Evolutionary conservation across 2,113 vertebrate genomes (phyloP).

Genomic region (Cisticola juncidis): DNA sequence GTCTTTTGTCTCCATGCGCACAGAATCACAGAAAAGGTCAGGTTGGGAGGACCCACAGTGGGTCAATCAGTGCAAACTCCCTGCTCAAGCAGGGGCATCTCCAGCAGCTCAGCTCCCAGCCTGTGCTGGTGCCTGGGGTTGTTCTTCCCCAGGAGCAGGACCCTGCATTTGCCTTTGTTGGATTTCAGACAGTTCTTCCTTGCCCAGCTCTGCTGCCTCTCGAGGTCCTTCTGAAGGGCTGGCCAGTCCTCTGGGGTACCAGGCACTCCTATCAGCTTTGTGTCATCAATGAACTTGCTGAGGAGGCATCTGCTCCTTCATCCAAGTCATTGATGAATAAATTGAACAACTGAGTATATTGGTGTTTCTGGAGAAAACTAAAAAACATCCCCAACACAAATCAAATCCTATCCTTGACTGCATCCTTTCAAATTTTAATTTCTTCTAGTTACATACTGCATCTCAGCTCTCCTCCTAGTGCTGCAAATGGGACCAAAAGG

Average conservation of each 20-base stretch:
- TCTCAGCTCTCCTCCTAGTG: background rate
- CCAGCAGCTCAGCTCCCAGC: background rate
- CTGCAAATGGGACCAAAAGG: background rate
- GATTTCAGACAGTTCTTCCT: background rate
- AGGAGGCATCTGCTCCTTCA: background rate
- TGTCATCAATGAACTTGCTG: background rate
- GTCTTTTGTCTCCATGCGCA: background rate
- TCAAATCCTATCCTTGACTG: background rate
- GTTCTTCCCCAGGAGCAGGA: background rate
- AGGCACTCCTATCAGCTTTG: background rate
- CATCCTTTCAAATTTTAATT: background rate
- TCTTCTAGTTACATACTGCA: background rate
- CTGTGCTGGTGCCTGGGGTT: background rate
- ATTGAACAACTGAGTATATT: background rate
- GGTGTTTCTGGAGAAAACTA: background rate
- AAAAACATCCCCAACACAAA: background rate
- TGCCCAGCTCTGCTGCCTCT: background rate
- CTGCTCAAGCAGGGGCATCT: background rate
- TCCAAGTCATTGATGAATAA: background rate
- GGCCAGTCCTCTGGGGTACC: background rate
- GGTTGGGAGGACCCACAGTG: background rate
- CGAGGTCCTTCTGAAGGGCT: background rate
- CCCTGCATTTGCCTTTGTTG: background rate
- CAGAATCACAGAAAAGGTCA: background rate
- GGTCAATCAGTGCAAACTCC: background rate